Base-by-base conservation (phyloP, 2,113 vertebrate species). In the Numenius arquata region DNA sequence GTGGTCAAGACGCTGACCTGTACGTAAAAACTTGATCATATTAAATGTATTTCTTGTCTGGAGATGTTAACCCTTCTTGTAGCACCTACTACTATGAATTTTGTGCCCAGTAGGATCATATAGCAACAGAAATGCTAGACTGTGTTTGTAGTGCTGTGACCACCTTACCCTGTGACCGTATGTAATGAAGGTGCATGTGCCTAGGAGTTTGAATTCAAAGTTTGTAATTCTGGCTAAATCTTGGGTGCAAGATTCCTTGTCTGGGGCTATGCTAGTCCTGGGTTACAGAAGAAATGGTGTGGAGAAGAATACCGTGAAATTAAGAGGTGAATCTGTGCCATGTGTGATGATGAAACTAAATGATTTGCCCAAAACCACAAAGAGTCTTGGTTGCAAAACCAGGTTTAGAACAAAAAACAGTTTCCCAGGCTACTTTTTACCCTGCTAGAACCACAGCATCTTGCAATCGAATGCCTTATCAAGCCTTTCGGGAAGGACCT, bases 381-480 rank as follows among this genome's bases (percentile, higher is more conserved):
- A 72, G 0, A 0, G 1, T 62, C 7, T 58, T 66, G 20, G 5
- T 66, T 81, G 71, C 45, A 70, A 66, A 82, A 38, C 36, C 40
- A 30, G 30, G 32, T 47, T 65, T 48, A 71, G 27, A 23, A 52
- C 32, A n/a, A 79, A 72, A 82, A 59, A 2, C 4, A 45, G 34
- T 77, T 90, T 78, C 59, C 70, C 23, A 67, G 30, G 30, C n/a
- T 76, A 10, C 43, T 67, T 12, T 93, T 86, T 30, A 72, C 13
- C 19, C 41, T 11, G 2, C 30, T 82, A 61, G 22, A 76, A 47
- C 58, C 41, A 50, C 59, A 62, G 4, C 27, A 26, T 70, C 73
- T 89, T 90, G 70, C 34, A 72, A 14, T 71, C 32, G 74, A 63
- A 88, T 88, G 85, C 85, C 90, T 96, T 90, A 88, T 65, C n/a